Conservation (phyloP, 2,888 invertebrate species). For the Tridacna gigas region DNA sequence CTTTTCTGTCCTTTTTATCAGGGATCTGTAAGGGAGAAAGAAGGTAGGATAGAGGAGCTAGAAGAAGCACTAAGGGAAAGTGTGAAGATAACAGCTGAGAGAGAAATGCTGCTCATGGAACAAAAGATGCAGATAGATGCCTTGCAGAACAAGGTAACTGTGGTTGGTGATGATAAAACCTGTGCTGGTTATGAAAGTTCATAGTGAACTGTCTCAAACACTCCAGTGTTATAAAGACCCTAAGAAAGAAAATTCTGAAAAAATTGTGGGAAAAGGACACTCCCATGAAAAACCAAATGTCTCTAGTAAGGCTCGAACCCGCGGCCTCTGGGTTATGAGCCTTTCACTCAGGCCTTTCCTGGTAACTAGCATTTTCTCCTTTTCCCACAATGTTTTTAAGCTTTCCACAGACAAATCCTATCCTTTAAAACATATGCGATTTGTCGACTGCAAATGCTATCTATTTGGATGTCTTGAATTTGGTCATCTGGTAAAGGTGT, state of each 20-base stretch:
- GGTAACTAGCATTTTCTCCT: neutral
- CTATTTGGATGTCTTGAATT: no score
- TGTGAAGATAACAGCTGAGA: slow-evolving; percentile 87
- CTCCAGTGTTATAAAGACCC: neutral
- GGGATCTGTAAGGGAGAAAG: slow-evolving; percentile 80
- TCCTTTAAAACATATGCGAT: no score
- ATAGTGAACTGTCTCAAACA: neutral
- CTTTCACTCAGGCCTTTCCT: no score
- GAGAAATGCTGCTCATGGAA: slow-evolving; percentile 86
- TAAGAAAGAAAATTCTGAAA: neutral
- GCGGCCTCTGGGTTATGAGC: no score
- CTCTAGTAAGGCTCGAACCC: no score
- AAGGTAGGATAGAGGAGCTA: slow-evolving; percentile 89
- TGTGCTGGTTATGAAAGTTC: neutral
- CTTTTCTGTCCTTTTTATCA: slow-evolving; percentile 41
- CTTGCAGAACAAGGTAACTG: slow-evolving; percentile 75
- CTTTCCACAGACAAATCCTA: no score
- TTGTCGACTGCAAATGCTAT: no score
- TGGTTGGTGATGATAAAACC: neutral
- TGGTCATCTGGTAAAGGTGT: no score
- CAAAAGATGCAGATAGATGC: slow-evolving; percentile 84
- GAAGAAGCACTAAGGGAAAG: slow-evolving; percentile 94
- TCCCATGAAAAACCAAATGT: no score
- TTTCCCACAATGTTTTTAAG: neutral
- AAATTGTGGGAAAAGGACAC: neutral